Conservation (phyloP, 2,888 invertebrate species). For the Rutpela maculata region DNA sequence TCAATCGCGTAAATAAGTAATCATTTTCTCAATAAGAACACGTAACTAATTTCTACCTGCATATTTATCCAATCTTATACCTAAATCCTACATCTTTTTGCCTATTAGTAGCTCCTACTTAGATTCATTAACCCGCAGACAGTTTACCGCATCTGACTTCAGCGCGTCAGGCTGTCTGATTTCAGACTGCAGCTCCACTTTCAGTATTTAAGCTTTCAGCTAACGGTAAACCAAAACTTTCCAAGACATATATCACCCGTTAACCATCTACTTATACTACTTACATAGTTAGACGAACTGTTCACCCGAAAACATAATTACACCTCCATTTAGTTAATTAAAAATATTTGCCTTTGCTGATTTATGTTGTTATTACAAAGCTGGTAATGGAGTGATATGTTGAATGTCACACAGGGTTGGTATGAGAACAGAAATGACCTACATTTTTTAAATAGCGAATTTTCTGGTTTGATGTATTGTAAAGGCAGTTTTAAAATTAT, state of each 20-base stretch:
- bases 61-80: too few relatives aligned
- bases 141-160: slow-evolving; percentile 9
- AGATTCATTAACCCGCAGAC: slow-evolving; percentile 4
- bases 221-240: slow-evolving; percentile 45
- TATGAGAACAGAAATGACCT: too few relatives aligned
- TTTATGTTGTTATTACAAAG: background rate
- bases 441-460: too few relatives aligned
- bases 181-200: slow-evolving; percentile 8
- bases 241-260: slow-evolving; percentile 45
- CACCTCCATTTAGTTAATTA: slow-evolving; percentile 51
- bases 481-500: too few relatives aligned
- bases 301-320: slow-evolving; percentile 42
- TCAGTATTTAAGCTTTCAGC: slow-evolving; percentile 15
- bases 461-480: too few relatives aligned
- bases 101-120: background rate
- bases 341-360: slow-evolving; percentile 26
- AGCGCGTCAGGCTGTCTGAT: slow-evolving; percentile 1
- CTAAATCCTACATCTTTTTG: too few relatives aligned
- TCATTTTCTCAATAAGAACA: too few relatives aligned
- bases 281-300: slow-evolving; percentile 41
- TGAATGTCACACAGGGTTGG: too few relatives aligned
- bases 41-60: too few relatives aligned
- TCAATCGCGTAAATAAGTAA: too few relatives aligned
- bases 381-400: too few relatives aligned
- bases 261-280: slow-evolving; percentile 44